Percentiles rank a stretch among this genome's conserved stretches.
phyloP scores from a whole-genome alignment of 2,113 vertebrate genomes.

The Barnardius zonarius region DNA sequence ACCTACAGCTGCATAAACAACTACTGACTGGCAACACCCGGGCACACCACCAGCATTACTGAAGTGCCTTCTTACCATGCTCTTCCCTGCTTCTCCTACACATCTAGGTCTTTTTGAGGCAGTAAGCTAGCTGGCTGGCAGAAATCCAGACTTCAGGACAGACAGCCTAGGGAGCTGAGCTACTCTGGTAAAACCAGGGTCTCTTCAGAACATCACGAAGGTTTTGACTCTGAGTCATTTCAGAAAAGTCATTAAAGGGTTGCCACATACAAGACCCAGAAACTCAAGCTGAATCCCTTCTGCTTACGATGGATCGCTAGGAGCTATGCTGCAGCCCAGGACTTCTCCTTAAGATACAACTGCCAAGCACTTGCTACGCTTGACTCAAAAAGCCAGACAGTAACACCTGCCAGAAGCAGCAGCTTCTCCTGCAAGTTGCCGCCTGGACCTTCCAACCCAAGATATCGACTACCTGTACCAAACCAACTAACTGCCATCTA shows the following conservation, averaged over 20 bases:
- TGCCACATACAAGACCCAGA: neutral
- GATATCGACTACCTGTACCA: neutral
- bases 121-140: neutral
- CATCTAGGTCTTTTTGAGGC: neutral
- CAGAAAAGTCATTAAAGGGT: neutral
- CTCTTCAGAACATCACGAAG: neutral
- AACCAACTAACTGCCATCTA: neutral
- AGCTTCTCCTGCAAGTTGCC: neutral
- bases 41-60: neutral
- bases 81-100: neutral
- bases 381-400: neutral
- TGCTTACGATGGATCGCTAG: neutral
- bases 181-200: neutral
- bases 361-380: neutral
- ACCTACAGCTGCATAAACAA: neutral
- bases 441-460: neutral
- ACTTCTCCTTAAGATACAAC: neutral
- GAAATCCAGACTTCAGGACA: neutral
- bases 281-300: neutral
- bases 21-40: neutral
- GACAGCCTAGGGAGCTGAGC: neutral
- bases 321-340: neutral
- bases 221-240: neutral
- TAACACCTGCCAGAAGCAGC: neutral
- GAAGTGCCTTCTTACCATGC: neutral